Conservation (phyloP, 2,113 vertebrate genomes). For the Pygoscelis adeliae region DNA sequence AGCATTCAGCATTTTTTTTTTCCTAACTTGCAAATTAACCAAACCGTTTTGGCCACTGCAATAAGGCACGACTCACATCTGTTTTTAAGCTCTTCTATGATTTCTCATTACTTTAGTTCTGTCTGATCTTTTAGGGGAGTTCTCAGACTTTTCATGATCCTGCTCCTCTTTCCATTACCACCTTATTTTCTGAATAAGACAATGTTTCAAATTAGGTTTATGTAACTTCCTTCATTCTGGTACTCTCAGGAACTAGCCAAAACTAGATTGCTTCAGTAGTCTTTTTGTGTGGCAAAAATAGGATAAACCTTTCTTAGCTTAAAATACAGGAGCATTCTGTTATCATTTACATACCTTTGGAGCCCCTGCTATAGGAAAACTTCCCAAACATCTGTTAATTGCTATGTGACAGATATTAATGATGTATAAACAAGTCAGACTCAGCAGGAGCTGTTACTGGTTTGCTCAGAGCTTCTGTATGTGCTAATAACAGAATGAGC, state of each 20-base stretch:
- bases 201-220: not conserved
- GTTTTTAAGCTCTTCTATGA: not conserved
- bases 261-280: not conserved
- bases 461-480: conserved; percentile 32
- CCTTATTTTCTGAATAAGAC: not conserved
- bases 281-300: not conserved
- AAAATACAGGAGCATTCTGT: not conserved
- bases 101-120: not conserved
- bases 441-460: not conserved
- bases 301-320: not conserved
- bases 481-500: conserved; percentile 2
- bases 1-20: not conserved
- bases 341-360: not conserved
- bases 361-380: conserved; percentile 7
- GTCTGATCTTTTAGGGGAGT: not conserved
- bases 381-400: conserved; percentile 62
- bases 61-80: not conserved
- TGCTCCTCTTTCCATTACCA: not conserved
- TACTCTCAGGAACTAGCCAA: not conserved
- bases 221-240: not conserved
- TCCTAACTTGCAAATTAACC: not conserved
- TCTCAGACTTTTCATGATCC: not conserved
- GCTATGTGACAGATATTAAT: conserved; percentile 56
- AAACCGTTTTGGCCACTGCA: not conserved
- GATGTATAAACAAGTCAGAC: conserved; percentile 44